A percentile compares a stretch with the other conserved stretches of the same genome.
Evolutionary conservation across 2,888 invertebrate genomes (phyloP).

Genomic region (Formica aserva): DNA sequence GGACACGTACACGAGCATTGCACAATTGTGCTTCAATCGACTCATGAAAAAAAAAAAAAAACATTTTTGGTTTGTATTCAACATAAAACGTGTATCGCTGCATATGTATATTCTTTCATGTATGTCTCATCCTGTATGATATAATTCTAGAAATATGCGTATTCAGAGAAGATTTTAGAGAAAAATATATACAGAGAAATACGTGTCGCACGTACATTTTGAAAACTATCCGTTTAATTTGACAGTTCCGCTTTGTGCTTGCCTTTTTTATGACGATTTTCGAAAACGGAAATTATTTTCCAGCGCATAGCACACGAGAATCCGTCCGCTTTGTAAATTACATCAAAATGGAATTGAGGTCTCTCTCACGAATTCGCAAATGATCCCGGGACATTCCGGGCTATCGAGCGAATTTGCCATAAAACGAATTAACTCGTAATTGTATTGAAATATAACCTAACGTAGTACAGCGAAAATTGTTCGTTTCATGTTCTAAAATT

Average conservation of each 20-base stretch:
- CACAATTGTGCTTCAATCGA: background rate
- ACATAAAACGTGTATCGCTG: background rate
- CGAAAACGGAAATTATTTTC: slow-evolving; percentile 46
- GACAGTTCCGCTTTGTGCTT: slow-evolving; percentile 12
- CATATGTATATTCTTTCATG: background rate
- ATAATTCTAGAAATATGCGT: slow-evolving; percentile 21
- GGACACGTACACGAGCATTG: background rate
- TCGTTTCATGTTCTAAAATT: background rate
- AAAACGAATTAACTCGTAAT: slow-evolving; percentile 69
- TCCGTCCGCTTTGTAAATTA: slow-evolving; percentile 67
- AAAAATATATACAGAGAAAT: slow-evolving; percentile 1
- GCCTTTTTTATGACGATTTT: slow-evolving; percentile 41
- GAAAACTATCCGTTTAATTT: slow-evolving; percentile 45
- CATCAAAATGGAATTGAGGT: slow-evolving; percentile 56
- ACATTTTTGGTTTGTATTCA: background rate
- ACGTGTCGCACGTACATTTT: background rate
- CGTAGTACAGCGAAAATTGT: slow-evolving; percentile 7
- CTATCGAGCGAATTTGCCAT: slow-evolving; percentile 69
- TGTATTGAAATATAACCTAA: slow-evolving; percentile 66
- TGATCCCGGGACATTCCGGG: slow-evolving; percentile 58
- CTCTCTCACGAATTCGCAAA: slow-evolving; percentile 57
- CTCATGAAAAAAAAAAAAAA: background rate
- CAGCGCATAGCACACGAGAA: slow-evolving; percentile 39
- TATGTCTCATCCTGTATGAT: background rate
- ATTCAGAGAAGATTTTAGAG: background rate